These are phyloP conservation scores for Ecliptopera silaceata DNA, from an alignment of 2,888 invertebrate genomes.

Conservation along the genomic window DNA sequence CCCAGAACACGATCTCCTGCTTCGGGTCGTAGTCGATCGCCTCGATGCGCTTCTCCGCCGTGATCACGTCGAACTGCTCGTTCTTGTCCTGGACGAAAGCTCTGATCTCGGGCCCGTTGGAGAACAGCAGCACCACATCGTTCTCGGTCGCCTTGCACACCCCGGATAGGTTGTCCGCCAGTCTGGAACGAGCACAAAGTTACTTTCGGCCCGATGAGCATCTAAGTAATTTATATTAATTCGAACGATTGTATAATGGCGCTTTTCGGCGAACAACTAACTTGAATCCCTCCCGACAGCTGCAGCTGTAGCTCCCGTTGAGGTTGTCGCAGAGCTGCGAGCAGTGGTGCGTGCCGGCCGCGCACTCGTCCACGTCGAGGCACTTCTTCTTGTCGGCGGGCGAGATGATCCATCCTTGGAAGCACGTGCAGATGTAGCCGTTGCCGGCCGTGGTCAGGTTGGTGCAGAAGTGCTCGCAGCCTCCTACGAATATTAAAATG, in stretches of 20 bases:
- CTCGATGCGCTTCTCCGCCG: constrained; percentile 94
- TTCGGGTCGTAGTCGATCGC: constrained; percentile 95
- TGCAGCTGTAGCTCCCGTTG: constrained; percentile 96
- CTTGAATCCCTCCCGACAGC: constrained; percentile 92
- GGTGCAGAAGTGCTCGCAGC: constrained; percentile 96
- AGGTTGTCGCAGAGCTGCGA: constrained; percentile 96
- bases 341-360: constrained; percentile 92
- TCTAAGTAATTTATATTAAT: too few relatives aligned
- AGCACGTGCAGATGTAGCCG: constrained; percentile 96
- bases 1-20: constrained; percentile 96
- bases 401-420: constrained; percentile 92
- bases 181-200: constrained; percentile 51
- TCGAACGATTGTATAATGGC: too few relatives aligned
- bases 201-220: not conserved
- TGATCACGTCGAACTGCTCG: constrained; percentile 90
- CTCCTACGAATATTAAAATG: constrained; percentile 81
- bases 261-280: constrained; percentile 36
- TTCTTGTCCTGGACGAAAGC: constrained; percentile 86
- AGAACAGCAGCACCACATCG: constrained; percentile 87
- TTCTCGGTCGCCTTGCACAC: constrained; percentile 89
- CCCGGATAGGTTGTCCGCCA: constrained; percentile 90
- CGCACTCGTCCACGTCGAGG: constrained; percentile 95
- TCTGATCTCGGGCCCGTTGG: constrained; percentile 94
- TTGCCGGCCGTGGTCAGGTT: constrained; percentile 84
- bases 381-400: constrained; percentile 92